Base-by-base conservation (phyloP, 2,113 vertebrate genomes). In the Bubo bubo region DNA sequence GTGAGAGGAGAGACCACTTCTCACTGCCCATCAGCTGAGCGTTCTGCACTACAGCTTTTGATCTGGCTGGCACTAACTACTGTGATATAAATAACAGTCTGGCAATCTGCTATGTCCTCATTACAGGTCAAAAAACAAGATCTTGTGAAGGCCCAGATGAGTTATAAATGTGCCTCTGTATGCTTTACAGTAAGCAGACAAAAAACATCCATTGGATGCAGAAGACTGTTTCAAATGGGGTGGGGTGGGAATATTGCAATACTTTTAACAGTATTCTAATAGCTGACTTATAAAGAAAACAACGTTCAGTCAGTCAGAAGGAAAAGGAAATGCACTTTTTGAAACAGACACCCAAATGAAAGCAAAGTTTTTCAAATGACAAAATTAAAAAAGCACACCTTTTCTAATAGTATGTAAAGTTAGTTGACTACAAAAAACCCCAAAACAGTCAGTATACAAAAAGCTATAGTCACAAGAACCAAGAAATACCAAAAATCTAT, bases 211-310 rank as follows among this genome's bases (percentile, higher is more conserved):
- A 22, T 58, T 50, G 9, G 24, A 85, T 21, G 35, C 50, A 91
- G 21, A 58, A 28, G 23, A 28, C 39, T 64, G 13, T 56, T 88
- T 67, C 14, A 87, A 80, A 77, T 37, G 12, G 13, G 34, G 43
- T 1, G 4, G 22, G 10, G 6, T 6, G 15, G 20, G 3, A 87
- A 53, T 11, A 70, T 0, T 21, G 8, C 30, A 59, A 79, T 26
- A 56, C 16, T 47, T 64, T 4, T 8, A 64, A 43, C 43, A 45
- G 43, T 45, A 45, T 45, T 45, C 43, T 45, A 45, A 45, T 45
- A 45, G 45, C 8, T 53, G 83, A 10, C 28, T 64, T 83, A 58
- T 39, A 41, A 92, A 92, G 8, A 14, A 7, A 43, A 71, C 37
- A 41, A n/a, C 8, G 3, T 45, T 50, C 47, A 64, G 8, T 3